A percentile compares a stretch with the other conserved stretches of the same genome.
Conservation (phyloP, 2,797 vertebrate species). For the Mus caroli region DNA sequence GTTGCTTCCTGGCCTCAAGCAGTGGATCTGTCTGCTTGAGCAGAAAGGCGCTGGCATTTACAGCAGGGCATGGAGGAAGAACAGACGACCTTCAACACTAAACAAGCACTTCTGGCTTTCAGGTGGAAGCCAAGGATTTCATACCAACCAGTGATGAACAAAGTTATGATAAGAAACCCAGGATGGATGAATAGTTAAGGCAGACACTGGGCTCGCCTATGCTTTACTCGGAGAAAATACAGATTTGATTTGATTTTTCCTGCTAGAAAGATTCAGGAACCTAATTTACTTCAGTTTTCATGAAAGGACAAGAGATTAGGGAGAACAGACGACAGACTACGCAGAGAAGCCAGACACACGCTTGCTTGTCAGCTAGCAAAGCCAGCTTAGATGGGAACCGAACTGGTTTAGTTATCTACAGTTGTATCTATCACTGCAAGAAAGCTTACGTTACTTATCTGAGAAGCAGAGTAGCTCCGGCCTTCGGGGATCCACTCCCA, state of each 20-base stretch:
- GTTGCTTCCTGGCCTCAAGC: background rate
- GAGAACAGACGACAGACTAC: background rate
- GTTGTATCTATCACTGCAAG: background rate
- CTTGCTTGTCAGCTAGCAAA: background rate
- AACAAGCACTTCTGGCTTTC: background rate
- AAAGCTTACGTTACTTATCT: constrained; percentile 13
- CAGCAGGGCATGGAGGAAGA: background rate
- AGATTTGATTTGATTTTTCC: background rate
- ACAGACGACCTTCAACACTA: background rate
- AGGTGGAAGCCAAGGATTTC: background rate
- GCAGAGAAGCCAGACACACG: background rate
- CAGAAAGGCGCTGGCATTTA: background rate
- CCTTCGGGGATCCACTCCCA: background rate
- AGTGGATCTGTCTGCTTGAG: background rate
- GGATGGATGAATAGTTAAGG: background rate
- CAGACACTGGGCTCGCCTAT: background rate
- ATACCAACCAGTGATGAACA: background rate
- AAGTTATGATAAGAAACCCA: background rate
- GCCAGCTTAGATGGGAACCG: background rate
- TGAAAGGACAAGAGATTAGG: constrained; percentile 13
- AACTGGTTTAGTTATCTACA: background rate
- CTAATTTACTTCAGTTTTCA: constrained; percentile 20
- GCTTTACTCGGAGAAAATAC: constrained; percentile 4
- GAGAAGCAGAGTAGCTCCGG: background rate
- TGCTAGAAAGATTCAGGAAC: constrained; percentile 20